Evolutionary conservation across 2,113 vertebrate species (phyloP), one percentile per base, ranked within the genome.

Genomic region (Nansenia antarctica): DNA sequence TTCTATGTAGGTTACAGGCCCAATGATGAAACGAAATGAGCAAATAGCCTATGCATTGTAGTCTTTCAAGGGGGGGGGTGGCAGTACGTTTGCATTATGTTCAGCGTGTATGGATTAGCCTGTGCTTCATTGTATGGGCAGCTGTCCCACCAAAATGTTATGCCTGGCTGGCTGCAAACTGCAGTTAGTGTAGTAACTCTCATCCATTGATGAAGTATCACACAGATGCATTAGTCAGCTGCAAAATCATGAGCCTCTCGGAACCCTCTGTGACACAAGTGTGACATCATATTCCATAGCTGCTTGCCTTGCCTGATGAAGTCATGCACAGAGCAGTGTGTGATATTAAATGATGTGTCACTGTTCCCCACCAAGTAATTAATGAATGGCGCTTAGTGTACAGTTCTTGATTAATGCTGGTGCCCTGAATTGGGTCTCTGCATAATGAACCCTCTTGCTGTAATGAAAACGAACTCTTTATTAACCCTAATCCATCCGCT

Each of bases 401-500:
- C 61, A 53, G 52, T 35, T 64, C 67, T 69, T 77, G 74, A 82
- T 78, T 76, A 73, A 73, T 80, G 74, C 62, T 63, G 59, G 37
- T n/a, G n/a, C 67, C 47, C 27, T 77, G 42, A 78, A 69, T 34
- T 24, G 11, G 72, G 59, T 68, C 53, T 45, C 71, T 74, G 62
- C 73, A 60, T 59, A 18, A 24, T 45, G 74, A 29, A 47, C 37
- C 52, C 57, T 72, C 52, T 27, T 61, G 73, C 58, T 80, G 60
- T 67, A 69, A 76, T 74, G 70, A 81, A 83, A 76, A 62, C 67
- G 34, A 81, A 84, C 69, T 55, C 55, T 72, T 82, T 74, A 74
- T 81, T 67, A 73, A 84, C 63, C 71, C 72, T 65, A 67, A 80
- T 85, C 67, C 65, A 72, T 73, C 69, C 70, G 69, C 65, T 79